Conservation (phyloP, 2,113 vertebrate species). For the Marmota flaviventris region DNA sequence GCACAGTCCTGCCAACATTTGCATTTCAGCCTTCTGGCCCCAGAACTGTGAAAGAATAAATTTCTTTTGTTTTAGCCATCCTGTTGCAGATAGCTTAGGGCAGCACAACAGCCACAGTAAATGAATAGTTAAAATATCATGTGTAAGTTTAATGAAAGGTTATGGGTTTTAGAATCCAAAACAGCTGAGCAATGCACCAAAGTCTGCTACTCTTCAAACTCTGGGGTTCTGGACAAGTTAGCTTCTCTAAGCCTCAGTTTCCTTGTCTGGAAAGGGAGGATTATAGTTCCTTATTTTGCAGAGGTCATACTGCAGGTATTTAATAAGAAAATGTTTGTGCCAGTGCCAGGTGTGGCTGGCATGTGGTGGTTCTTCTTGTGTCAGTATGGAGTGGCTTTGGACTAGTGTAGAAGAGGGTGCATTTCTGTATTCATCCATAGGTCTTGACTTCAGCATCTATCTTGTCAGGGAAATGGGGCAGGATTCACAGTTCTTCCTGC, state of each 20-base stretch:
- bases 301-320: neutral
- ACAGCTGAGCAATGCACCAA: neutral
- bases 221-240: neutral
- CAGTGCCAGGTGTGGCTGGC: too few species aligned
- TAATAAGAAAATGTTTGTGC: neutral
- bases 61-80: neutral
- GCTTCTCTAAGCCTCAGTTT: neutral
- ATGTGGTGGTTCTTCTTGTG: fast-evolving
- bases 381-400: neutral
- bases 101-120: neutral
- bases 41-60: neutral
- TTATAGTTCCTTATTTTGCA: neutral
- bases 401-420: neutral
- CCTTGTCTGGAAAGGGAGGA: neutral
- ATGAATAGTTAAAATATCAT: neutral
- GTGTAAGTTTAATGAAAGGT: neutral
- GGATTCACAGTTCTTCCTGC: slow-evolving; percentile 7
- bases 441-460: neutral
- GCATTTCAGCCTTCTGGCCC: neutral
- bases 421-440: neutral
- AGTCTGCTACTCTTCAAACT: neutral
- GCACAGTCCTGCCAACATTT: neutral
- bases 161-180: neutral
- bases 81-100: neutral
- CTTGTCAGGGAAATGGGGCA: slow-evolving; percentile 51